phyloP scores from a whole-genome alignment of 2,888 invertebrate genomes.

The Reticulitermes lucifugus region DNA sequence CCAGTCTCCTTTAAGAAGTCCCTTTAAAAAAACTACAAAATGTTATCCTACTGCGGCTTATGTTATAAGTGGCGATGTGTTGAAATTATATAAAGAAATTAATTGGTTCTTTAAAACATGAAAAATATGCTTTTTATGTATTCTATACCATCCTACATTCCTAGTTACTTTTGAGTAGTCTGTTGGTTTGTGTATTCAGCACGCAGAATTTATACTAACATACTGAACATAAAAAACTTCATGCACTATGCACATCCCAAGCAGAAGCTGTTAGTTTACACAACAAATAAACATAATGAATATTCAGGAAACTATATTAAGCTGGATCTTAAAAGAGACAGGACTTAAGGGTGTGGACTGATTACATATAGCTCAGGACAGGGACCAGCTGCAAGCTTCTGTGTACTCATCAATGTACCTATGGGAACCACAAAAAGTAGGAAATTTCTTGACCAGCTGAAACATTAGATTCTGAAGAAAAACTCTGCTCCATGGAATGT shows the following conservation, averaged over 20 bases:
- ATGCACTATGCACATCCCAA: neutral
- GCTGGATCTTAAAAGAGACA: no score
- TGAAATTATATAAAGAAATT: neutral
- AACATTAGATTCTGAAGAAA: no score
- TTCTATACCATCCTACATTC: neutral
- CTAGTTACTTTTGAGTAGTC: conserved; percentile 3
- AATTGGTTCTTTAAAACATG: neutral
- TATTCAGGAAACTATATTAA: no score
- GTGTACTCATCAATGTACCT: no score
- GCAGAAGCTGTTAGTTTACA: neutral
- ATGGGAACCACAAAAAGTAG: no score
- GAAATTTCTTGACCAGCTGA: no score
- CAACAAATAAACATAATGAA: no score
- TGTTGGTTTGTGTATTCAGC: conserved; percentile 31
- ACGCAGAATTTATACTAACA: neutral
- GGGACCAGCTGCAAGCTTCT: no score
- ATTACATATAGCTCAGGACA: no score
- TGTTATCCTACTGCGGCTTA: neutral
- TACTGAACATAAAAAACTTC: neutral
- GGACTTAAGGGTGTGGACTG: no score
- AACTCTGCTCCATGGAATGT: no score
- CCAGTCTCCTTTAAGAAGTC: conserved; percentile 53
- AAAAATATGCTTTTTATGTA: neutral
- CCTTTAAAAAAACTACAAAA: neutral
- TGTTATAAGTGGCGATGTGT: neutral